Conservation (phyloP, 1,140 invertebrate species). For the Megathymus violae region DNA sequence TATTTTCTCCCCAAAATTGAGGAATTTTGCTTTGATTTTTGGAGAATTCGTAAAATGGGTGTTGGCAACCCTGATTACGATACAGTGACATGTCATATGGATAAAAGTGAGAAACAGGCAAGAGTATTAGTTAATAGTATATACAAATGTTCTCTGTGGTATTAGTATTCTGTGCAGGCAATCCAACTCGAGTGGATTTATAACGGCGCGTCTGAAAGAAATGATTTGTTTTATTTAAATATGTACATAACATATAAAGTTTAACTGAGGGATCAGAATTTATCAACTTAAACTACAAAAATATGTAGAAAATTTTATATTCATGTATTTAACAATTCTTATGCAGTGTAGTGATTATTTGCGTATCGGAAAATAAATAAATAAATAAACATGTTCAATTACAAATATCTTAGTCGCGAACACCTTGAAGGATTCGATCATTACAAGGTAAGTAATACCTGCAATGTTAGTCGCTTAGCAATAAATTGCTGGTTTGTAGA, state of each 20-base stretch:
- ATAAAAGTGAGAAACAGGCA: too few species aligned
- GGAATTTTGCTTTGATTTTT: too few species aligned
- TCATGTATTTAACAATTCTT: slow-evolving; percentile 22
- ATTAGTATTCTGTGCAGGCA: too few species aligned
- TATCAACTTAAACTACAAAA: neutral
- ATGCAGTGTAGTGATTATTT: slow-evolving; percentile 34
- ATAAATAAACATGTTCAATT: slow-evolving; percentile 81
- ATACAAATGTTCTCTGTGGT: too few species aligned
- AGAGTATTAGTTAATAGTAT: too few species aligned
- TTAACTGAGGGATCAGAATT: neutral
- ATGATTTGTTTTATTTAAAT: neutral
- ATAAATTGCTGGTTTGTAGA: neutral
- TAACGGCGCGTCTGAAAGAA: neutral
- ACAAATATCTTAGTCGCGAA: slow-evolving; percentile 90
- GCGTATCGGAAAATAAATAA: slow-evolving; percentile 35
- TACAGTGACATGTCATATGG: too few species aligned
- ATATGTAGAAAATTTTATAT: neutral
- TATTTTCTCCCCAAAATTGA: too few species aligned
- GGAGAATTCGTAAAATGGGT: too few species aligned
- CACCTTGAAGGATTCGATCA: slow-evolving; percentile 95
- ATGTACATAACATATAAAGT: neutral
- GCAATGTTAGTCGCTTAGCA: neutral
- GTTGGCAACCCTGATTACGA: too few species aligned
- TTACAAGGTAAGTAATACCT: slow-evolving; percentile 90
- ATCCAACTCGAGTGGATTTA: too few species aligned